Percentiles rank a stretch among this genome's conserved stretches.
Evolutionary conservation across 2,113 vertebrate genomes (phyloP).

Genomic region (Mesitornis unicolor): DNA sequence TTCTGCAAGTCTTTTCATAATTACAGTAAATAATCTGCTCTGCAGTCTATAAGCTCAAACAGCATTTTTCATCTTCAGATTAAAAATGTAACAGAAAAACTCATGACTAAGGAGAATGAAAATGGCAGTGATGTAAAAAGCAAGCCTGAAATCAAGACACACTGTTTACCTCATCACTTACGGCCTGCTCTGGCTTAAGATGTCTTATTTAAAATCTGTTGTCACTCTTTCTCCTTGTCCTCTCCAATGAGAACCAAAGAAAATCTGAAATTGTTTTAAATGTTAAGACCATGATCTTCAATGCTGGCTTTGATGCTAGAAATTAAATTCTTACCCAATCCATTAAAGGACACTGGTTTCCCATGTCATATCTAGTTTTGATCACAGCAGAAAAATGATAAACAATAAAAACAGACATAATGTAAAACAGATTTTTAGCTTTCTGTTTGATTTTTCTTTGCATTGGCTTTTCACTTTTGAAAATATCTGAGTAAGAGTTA

Average conservation of each 20-base stretch:
- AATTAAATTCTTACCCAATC: slow-evolving; percentile 22
- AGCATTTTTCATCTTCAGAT: not conserved
- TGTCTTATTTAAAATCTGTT: not conserved
- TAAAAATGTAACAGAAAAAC: not conserved
- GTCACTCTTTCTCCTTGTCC: not conserved
- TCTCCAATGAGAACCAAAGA: not conserved
- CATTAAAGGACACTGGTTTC: slow-evolving; percentile 39
- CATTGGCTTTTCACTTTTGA: not conserved
- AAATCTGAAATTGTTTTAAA: slow-evolving; percentile 1
- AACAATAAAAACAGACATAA: slow-evolving; percentile 51
- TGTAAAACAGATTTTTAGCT: slow-evolving; percentile 46
- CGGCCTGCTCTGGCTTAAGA: not conserved
- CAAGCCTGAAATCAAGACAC: not conserved
- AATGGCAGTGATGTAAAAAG: not conserved
- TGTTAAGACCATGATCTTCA: slow-evolving; percentile 5
- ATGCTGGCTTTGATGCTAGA: not conserved
- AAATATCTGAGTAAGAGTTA: not conserved
- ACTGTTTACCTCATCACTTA: not conserved
- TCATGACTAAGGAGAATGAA: not conserved
- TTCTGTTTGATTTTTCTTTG: not conserved
- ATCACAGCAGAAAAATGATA: slow-evolving; percentile 14
- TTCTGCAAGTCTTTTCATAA: not conserved
- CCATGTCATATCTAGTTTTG: slow-evolving; percentile 56
- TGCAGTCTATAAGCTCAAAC: not conserved
- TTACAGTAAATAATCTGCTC: not conserved